Evolutionary conservation across 2,113 vertebrate genomes (phyloP), one percentile per base, ranked within the genome.

Genomic region (Cichladusa arquata): DNA sequence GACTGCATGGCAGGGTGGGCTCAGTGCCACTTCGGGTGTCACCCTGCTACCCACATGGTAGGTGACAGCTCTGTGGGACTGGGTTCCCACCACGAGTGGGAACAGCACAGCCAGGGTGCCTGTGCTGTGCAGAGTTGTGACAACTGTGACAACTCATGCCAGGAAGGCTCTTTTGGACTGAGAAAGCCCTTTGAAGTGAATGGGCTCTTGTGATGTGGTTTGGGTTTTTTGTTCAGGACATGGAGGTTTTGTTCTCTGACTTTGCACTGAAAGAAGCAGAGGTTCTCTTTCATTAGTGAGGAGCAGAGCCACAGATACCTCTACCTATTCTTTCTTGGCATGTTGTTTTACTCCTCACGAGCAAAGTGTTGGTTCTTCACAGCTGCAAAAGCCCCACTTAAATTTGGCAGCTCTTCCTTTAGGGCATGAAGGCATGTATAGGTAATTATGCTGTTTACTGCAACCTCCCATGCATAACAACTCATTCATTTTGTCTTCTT

Each of bases 91-190:
- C 1, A 3, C 0, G 1, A 25, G 19, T 57, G 56, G 36, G 44
- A 79, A 61, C 15, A 51, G 50, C 50, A 51, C 26, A 51, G 28
- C 34, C 84, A 53, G 28, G 61, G 38, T 23, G 11, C 25, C 48
- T 23, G 3, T 28, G 25, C 31, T 4, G 1, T n/a, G 40, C 2
- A n/a, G 51, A 47, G 45, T 29, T 5, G 1, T 64, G 38, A 56
- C 19, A 44, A 44, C 56, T 64, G n/a, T 24, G 50, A 28, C 1
- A 4, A 0, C 12, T 76, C 2, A 0, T 38, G 8, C 19, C 3
- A 0, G 54, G 67, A 71, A 47, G 25, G 28, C 34, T 76, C 23
- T 33, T 80, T 44, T 0, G 26, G 24, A 22, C 22, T 29, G 29
- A 64, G 31, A 40, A 70, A 66, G 47, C n/a, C 29, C 83, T 76